Evolutionary conservation across 2,888 invertebrate species (phyloP), one percentile per base, ranked within the genome.

Genomic region (Caenorhabditis drosophilae): DNA sequence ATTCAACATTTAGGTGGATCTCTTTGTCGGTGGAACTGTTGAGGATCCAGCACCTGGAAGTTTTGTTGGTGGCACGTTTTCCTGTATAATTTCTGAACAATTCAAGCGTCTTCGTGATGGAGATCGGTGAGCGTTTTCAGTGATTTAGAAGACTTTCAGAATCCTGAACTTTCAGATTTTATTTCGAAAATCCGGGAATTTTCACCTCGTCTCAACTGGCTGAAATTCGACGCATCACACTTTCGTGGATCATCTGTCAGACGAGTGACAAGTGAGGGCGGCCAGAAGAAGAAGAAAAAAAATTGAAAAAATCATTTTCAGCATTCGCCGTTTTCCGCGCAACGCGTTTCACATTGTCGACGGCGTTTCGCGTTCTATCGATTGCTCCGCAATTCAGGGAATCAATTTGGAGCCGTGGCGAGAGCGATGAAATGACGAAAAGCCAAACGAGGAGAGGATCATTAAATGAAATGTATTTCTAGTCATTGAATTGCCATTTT

Each of bases 1-100:
- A 41, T 12, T 4, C 34, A 7, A 2, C 31, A 23, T 67, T 52
- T 54, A 70, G 67, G 25, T 87, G 36, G 87, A 87, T 61, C 72
- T 87, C 55, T 87, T 85, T 79, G 85, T 85, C 23, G 87, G 86
- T 16, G 86, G 85, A 20, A 76, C 86, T 54, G 70, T 85, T 11
- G 87, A 87, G 67, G 84, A 84, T n/a, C 83, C 85, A 3, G 51
- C 84, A 12, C 80, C 80, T 4, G 85, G 85, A 15, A 83, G 85
- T 6, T 76, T 86, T 27, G 67, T 80, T 40, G 87, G 87, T 2
- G 85, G 85, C 3, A 86, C 86, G 4, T 85, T 87, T 71, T 72
- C 84, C 31, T 86, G 86, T 73, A 84, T 87, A 49, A 76, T 87
- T 9, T 83, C 83, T 2, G 85, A 86, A 47, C 87, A 87, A 77